phyloP scores from a whole-genome alignment of 2,797 vertebrate species.

The Craterocephalus amniculus region DNA sequence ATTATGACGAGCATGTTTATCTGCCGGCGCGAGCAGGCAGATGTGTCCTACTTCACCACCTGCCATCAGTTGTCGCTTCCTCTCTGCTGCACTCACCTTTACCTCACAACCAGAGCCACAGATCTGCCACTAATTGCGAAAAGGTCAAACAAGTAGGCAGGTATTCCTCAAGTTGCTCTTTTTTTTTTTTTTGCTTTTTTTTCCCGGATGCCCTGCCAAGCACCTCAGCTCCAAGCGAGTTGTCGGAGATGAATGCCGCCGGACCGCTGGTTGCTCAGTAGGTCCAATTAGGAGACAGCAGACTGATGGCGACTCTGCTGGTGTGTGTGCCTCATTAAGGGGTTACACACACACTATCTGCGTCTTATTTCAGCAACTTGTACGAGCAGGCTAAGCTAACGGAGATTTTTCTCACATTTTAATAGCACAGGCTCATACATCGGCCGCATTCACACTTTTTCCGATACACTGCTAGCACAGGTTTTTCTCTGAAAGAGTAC shows the following conservation, averaged over 20 bases:
- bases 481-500: slow-evolving; percentile 21
- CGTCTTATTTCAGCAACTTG: slow-evolving; percentile 29
- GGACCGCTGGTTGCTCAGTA: slow-evolving; percentile 55
- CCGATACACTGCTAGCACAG: slow-evolving; percentile 25
- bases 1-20: slow-evolving; percentile 53
- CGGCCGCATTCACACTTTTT: slow-evolving; percentile 9
- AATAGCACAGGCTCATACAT: neutral
- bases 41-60: slow-evolving; percentile 28
- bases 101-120: slow-evolving; percentile 4
- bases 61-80: slow-evolving; percentile 34
- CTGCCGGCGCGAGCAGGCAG: slow-evolving; percentile 12
- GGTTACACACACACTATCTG: slow-evolving; percentile 16
- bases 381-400: slow-evolving; percentile 22
- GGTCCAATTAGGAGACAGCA: slow-evolving; percentile 75
- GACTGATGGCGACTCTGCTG: slow-evolving; percentile 65
- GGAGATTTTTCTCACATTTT: slow-evolving; percentile 1
- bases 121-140: slow-evolving; percentile 53
- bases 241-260: slow-evolving; percentile 67
- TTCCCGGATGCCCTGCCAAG: slow-evolving; percentile 1
- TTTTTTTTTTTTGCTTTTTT: neutral
- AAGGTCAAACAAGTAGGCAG: slow-evolving; percentile 65
- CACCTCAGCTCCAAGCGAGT: slow-evolving; percentile 39
- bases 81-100: slow-evolving; percentile 48
- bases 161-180: slow-evolving; percentile 6
- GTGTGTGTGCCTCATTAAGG: slow-evolving; percentile 63